These are phyloP conservation scores for Glandiceps talaboti DNA, from an alignment of 53 echinoderm and acorn worm species.

Conservation along the genomic window DNA sequence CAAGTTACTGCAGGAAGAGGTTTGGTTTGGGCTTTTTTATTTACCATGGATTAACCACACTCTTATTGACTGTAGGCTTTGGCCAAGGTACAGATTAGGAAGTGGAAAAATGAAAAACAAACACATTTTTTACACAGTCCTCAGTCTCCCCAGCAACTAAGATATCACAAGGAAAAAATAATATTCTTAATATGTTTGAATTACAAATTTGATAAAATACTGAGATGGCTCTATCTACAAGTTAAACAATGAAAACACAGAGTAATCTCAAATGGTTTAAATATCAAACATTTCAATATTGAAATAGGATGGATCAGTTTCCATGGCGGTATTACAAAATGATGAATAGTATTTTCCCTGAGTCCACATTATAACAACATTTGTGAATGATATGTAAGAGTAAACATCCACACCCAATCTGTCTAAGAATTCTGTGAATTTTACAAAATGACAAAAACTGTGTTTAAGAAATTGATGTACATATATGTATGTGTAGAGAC, in stretches of 20 bases:
- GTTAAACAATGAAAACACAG: background rate
- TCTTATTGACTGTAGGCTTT: too few relatives aligned
- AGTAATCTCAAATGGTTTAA: background rate
- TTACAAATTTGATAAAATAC: background rate
- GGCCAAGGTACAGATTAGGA: background rate
- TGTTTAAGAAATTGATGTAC: too few relatives aligned
- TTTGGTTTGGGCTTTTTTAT: too few relatives aligned
- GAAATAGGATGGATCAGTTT: background rate
- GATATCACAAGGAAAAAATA: background rate
- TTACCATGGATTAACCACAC: too few relatives aligned
- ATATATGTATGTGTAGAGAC: too few relatives aligned
- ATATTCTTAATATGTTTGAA: background rate
- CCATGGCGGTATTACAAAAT: background rate
- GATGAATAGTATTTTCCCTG: background rate
- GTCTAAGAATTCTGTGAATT: too few relatives aligned
- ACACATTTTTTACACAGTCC: background rate
- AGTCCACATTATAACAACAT: too few relatives aligned
- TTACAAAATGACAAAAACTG: too few relatives aligned
- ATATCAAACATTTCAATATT: background rate
- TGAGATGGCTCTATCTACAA: background rate
- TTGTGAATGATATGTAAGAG: too few relatives aligned
- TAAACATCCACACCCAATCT: too few relatives aligned
- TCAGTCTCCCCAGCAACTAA: background rate
- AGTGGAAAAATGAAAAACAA: background rate
- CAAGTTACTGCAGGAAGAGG: too few relatives aligned